Conservation (phyloP, 1,140 invertebrate genomes). For the Eumeta japonica region DNA sequence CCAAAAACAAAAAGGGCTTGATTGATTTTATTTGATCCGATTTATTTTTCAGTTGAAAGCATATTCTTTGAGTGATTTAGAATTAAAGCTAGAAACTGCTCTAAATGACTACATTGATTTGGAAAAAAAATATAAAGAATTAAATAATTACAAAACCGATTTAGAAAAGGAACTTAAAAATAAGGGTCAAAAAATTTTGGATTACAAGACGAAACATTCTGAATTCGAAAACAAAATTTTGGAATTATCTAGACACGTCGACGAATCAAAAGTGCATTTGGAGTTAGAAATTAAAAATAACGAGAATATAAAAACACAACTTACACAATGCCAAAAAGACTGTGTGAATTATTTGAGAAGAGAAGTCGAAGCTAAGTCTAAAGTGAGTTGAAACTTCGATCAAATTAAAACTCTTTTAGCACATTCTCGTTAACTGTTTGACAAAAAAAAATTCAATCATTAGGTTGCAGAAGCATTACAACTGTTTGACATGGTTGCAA, state of each 20-base stretch:
- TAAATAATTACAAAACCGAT: constrained; percentile 27
- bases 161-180: constrained; percentile 29
- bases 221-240: constrained; percentile 34
- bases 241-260: constrained; percentile 28
- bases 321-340: constrained; percentile 29
- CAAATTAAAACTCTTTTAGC: too few species aligned
- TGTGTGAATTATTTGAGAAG: constrained; percentile 26
- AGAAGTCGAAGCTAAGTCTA: constrained; percentile 44
- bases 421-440: too few species aligned
- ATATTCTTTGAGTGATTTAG: constrained; percentile 20
- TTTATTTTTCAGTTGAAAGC: too few species aligned
- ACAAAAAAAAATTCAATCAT: too few species aligned
- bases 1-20: too few species aligned
- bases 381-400: constrained; percentile 30
- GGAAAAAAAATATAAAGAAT: constrained; percentile 43
- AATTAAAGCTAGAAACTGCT: constrained; percentile 42
- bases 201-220: constrained; percentile 38
- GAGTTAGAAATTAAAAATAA: constrained; percentile 30
- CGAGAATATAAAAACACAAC: constrained; percentile 28
- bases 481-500: constrained; percentile 35
- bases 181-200: constrained; percentile 31
- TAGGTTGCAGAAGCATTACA: constrained; percentile 49
- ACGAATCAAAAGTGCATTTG: constrained; percentile 34
- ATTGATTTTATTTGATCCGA: too few species aligned
- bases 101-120: constrained; percentile 41